A percentile compares a stretch with the other conserved stretches of the same genome.
Evolutionary conservation across 92 coral and sea anemone genomes (phyloP).

Genomic region (Actinernus sp.): DNA sequence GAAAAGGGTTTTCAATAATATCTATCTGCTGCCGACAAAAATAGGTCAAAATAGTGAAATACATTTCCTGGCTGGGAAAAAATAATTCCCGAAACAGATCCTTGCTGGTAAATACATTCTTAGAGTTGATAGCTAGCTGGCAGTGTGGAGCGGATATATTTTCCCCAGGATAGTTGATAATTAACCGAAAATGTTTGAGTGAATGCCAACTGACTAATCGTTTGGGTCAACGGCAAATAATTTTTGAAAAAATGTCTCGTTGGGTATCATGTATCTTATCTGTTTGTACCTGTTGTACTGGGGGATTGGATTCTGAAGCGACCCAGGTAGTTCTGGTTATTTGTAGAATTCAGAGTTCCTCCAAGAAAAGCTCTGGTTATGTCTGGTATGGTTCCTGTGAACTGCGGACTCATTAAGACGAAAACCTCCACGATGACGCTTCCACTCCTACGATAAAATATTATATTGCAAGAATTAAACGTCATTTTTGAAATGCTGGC

Average conservation of each 20-base stretch:
- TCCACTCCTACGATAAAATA: constrained; percentile 47
- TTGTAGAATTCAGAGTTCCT: constrained; percentile 5
- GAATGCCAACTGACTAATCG: too few relatives aligned
- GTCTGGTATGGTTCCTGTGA: constrained; percentile 24
- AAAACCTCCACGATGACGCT: constrained; percentile 43
- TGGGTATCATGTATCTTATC: too few relatives aligned
- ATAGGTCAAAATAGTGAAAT: constrained; percentile 28
- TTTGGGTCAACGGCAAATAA: too few relatives aligned
- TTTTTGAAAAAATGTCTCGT: not conserved
- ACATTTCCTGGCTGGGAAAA: too few relatives aligned
- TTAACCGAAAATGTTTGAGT: too few relatives aligned
- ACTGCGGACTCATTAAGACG: constrained; percentile 45
- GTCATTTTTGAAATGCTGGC: too few relatives aligned
- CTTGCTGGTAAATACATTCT: too few relatives aligned
- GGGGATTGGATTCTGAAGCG: not conserved
- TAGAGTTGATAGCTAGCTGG: too few relatives aligned
- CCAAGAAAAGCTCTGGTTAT: constrained; percentile 5
- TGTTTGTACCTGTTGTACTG: constrained; percentile 4
- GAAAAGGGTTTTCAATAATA: not conserved
- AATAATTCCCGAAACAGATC: constrained; percentile 19
- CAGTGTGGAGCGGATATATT: too few relatives aligned
- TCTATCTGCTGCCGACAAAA: constrained; percentile 36
- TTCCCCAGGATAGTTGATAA: too few relatives aligned
- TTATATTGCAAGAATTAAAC: too few relatives aligned
- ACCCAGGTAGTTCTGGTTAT: constrained; percentile 12